These are phyloP conservation scores for Phytoseiulus persimilis DNA, from an alignment of 2,888 invertebrate genomes.

Conservation along the genomic window DNA sequence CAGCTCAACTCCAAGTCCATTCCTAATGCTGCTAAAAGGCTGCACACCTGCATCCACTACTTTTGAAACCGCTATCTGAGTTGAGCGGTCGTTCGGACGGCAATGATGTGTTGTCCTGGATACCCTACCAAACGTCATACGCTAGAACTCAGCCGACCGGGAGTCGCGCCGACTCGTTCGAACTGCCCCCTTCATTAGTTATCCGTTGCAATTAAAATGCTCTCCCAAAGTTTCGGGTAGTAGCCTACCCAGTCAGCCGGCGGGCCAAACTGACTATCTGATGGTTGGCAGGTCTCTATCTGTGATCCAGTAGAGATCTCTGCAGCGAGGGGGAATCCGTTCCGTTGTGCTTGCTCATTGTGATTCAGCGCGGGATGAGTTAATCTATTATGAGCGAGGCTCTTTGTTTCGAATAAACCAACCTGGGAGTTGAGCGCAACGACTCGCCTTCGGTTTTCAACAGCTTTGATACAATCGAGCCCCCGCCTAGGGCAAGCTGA, in stretches of 20 bases:
- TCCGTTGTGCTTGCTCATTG: background rate
- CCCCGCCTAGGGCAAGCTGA: too few species aligned
- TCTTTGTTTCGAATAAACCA: background rate
- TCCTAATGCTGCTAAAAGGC: background rate
- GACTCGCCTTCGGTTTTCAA: too few species aligned
- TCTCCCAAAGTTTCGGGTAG: background rate
- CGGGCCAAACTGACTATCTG: background rate
- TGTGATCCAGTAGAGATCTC: background rate
- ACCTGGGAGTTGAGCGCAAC: background rate
- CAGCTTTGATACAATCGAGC: background rate
- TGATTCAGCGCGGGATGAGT: background rate
- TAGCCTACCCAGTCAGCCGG: background rate
- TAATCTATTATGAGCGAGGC: background rate
- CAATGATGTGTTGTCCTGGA: background rate
- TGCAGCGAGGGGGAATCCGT: background rate
- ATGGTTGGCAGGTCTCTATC: background rate
- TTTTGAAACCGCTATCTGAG: background rate
- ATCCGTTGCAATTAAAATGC: background rate
- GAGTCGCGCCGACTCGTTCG: background rate
- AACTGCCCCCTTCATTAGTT: background rate
- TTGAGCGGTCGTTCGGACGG: background rate
- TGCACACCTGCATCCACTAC: background rate
- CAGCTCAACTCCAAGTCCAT: too few species aligned
- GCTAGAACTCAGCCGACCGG: background rate
- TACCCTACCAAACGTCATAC: background rate